Conservation (phyloP, 1,140 invertebrate species). For the Leptoteleia sp. region DNA sequence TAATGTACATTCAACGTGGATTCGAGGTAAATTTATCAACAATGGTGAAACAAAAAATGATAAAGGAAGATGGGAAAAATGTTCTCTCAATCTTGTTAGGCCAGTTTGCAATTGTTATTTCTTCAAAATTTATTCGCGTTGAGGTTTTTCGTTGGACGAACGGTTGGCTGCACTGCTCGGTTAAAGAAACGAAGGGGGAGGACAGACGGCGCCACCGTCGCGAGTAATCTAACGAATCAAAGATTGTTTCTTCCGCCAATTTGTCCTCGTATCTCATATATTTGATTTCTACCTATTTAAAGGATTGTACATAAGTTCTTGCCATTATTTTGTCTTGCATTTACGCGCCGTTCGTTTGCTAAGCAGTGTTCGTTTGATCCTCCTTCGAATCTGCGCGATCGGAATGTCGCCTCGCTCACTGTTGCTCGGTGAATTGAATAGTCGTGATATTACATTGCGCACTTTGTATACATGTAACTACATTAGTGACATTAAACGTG, state of each 20-base stretch:
- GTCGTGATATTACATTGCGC: slow-evolving; percentile 69
- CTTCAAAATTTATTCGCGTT: slow-evolving; percentile 33
- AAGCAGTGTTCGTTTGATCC: background rate
- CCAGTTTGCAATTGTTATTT: slow-evolving; percentile 5
- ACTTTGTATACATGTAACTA: slow-evolving; percentile 71
- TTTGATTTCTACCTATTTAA: too few species aligned
- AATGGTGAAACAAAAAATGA: slow-evolving; percentile 3
- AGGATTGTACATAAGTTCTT: slow-evolving; percentile 40
- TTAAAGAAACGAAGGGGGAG: slow-evolving; percentile 2
- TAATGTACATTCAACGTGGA: too few species aligned
- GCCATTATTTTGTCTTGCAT: slow-evolving; percentile 17
- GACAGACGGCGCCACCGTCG: background rate
- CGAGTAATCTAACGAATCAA: background rate
- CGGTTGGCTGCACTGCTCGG: slow-evolving; percentile 6
- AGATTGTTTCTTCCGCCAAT: slow-evolving; percentile 19
- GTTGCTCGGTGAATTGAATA: slow-evolving; percentile 77
- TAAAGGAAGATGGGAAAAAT: background rate
- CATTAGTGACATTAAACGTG: slow-evolving; percentile 63
- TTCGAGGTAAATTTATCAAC: too few species aligned
- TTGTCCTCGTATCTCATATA: slow-evolving; percentile 32
- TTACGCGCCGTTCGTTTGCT: slow-evolving; percentile 7
- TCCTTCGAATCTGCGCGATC: slow-evolving; percentile 10
- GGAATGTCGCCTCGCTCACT: slow-evolving; percentile 67
- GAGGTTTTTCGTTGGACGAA: slow-evolving; percentile 1
- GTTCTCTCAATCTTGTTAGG: slow-evolving; percentile 27